Percentiles rank a stretch among this genome's conserved stretches.
Conservation (phyloP, 2,888 invertebrate species). For the Caradrina clavipalpis region DNA sequence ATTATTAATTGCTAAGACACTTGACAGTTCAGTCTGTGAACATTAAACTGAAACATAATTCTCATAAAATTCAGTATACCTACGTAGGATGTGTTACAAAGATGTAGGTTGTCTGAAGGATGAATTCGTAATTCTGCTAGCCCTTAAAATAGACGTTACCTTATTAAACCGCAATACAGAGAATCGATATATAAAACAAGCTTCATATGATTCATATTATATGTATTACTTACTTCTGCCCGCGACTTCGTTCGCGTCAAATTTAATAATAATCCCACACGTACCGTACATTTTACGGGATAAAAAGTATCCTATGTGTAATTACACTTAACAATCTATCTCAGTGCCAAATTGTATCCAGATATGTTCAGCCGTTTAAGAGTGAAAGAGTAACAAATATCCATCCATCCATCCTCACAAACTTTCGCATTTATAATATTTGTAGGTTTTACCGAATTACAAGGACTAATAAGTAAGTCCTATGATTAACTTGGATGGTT, state of each 20-base stretch:
- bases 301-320: too few relatives aligned
- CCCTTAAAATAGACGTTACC: conserved; percentile 14
- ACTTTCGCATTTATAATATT: too few relatives aligned
- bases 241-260: too few relatives aligned
- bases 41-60: background rate
- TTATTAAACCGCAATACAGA: conserved; percentile 5
- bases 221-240: background rate
- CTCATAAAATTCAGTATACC: background rate
- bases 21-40: too few relatives aligned
- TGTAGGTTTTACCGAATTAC: background rate
- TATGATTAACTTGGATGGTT: background rate
- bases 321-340: too few relatives aligned
- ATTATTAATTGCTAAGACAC: too few relatives aligned
- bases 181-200: conserved; percentile 1
- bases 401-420: too few relatives aligned
- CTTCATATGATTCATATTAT: conserved; percentile 16
- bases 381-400: too few relatives aligned
- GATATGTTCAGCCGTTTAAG: too few relatives aligned
- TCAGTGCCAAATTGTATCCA: too few relatives aligned
- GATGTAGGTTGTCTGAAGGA: background rate
- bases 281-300: too few relatives aligned
- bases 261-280: too few relatives aligned
- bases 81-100: background rate
- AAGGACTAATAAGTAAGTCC: background rate
- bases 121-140: background rate